Percentiles rank a stretch among this genome's conserved stretches.
These are phyloP conservation scores for Nothoprocta perdicaria DNA, from an alignment of 2,113 vertebrate genomes.

Conservation along the genomic window DNA sequence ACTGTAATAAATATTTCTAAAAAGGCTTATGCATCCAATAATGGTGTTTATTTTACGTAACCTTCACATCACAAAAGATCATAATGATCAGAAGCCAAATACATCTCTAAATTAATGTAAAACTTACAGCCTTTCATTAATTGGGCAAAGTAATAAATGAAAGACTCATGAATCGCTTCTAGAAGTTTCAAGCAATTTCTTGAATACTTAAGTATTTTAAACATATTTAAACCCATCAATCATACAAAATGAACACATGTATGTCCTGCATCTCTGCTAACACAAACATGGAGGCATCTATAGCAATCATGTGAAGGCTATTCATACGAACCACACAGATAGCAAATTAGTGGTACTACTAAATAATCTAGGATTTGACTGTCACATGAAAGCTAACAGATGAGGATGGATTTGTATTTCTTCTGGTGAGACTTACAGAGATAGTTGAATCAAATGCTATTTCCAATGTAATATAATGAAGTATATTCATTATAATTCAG, in stretches of 20 bases:
- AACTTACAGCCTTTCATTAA: slow-evolving; percentile 40
- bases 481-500: neutral
- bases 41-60: slow-evolving; percentile 45
- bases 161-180: neutral
- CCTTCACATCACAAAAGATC: neutral
- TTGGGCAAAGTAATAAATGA: slow-evolving; percentile 36
- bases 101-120: slow-evolving; percentile 36
- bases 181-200: slow-evolving; percentile 5
- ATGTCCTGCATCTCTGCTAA: neutral
- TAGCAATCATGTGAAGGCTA: neutral
- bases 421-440: neutral
- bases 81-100: slow-evolving; percentile 24
- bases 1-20: slow-evolving; percentile 28
- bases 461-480: neutral
- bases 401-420: neutral
- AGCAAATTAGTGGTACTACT: neutral
- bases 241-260: neutral
- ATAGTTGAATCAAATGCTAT: neutral
- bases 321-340: neutral
- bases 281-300: neutral
- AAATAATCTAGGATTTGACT: neutral
- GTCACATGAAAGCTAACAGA: neutral
- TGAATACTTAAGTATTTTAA: slow-evolving; percentile 26
- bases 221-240: neutral
- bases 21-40: neutral